Base-by-base conservation (phyloP, 64 coral and sea anemone species). In the Montipora foliosa region DNA sequence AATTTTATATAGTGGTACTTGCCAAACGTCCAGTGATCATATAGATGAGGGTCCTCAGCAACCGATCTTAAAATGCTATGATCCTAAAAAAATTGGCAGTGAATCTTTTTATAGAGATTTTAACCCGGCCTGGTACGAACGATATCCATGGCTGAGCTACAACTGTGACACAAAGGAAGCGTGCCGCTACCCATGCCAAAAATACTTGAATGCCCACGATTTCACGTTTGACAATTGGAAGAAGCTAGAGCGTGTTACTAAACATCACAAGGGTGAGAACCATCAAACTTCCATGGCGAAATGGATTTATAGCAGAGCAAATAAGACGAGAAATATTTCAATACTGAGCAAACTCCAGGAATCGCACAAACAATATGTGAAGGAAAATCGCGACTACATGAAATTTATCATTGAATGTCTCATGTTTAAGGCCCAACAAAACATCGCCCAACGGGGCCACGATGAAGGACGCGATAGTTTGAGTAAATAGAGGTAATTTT, bases 221-320 rank as follows among this genome's bases (percentile, higher is more conserved):
- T 88, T 88, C 87, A 76, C 47, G 48, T 89, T 89, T 59, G 69
- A 89, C 75, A 89, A 89, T 60, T 76, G 87, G 87, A 89, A 89
- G 67, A 89, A 73, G 71, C n/a, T 22, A 58, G 87, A 76, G 49
- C 48, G 87, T 50, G 53, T 88, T 21, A 75, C 47, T 51, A 88
- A 88, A 75, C 51, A 88, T 24, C 70, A 71, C 47, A 72, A 88
- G 66, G 46, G 86, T 88, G 69, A 53, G 70, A 75, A 75, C 69
- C 86, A 88, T 58, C 70, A 75, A 75, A 58, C 70, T 5, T 67
- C 86, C 70, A 88, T 88, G 86, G 70, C 67, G 16, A 88, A 88
- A 58, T 88, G 86, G 86, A 88, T 88, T 48, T 8, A 53, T 75
- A 20, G 68, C n/a, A 88, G 74, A 29, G 74, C 51, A 7, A 88